Evolutionary conservation across 2,113 vertebrate species (phyloP), one percentile per base, ranked within the genome.

Genomic region (Sinocyclocheilus anshuiensis): DNA sequence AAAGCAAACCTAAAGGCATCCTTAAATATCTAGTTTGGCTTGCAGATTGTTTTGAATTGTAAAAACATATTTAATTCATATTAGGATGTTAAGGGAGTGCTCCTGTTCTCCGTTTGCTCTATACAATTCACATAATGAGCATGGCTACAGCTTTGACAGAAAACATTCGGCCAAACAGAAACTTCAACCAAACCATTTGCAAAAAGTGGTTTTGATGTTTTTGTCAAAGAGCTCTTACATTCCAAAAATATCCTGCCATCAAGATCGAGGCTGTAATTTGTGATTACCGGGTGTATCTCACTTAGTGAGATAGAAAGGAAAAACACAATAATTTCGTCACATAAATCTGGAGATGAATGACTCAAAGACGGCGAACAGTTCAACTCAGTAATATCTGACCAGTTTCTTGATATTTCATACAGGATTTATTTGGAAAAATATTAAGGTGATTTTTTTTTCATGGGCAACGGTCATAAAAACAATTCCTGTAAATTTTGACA

Each of bases 381-480:
- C 4, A 61, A 79, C 42, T 29, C 74, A 48, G 81, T 8, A 83
- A 48, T 26, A 53, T 22, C 55, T 48, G 8, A 84, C 36, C 75
- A 15, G 16, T 80, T 86, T 80, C 1, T 18, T 84, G 72, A 87
- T 91, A 92, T 93, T 94, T 94, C 87, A 90, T 93, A 96, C 95
- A 94, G 93, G 94, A 97, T 98, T 99, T 99, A 99, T 99, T 98
- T 99, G 97, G 96, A 99, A 99, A 99, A 99, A 98, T 99, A 99
- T 95, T 97, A 96, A 95, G 96, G 94, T 94, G 93, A 96, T 97
- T 97, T 97, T 61, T 74, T 97, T 92, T 96, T 97, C 94, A 95
- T 96, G 95, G 96, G 96, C 95, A 97, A 96, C 87, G n/a, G 95
- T 96, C 97, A 97, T 97, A 97, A 97, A 80, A 95, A 95, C 96